A percentile compares a stretch with the other conserved stretches of the same genome.
phyloP scores from a whole-genome alignment of 2,888 invertebrate species.

The Himalopsyche anomala region DNA sequence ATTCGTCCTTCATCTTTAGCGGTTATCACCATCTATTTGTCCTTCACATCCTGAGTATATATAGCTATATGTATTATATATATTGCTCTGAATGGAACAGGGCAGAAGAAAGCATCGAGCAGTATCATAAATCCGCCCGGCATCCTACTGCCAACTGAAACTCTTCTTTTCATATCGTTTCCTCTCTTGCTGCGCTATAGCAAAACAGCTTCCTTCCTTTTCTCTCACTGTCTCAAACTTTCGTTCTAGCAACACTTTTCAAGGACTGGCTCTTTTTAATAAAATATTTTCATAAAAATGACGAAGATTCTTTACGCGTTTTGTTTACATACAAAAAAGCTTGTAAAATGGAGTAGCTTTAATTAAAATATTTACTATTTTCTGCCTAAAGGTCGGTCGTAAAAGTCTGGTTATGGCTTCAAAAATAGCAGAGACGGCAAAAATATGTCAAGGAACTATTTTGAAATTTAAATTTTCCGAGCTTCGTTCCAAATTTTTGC shows the following conservation, averaged over 20 bases:
- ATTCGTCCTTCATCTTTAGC: slow-evolving; percentile 60
- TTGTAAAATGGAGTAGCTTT: neutral
- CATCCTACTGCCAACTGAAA: slow-evolving; percentile 31
- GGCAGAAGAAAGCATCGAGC: slow-evolving; percentile 31
- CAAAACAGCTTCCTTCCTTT: slow-evolving; percentile 59
- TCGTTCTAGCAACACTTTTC: slow-evolving; percentile 42
- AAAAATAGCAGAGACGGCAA: neutral
- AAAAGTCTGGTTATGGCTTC: neutral
- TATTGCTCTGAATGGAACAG: slow-evolving; percentile 11
- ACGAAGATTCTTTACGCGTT: slow-evolving; percentile 27
- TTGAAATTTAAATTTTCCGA: neutral
- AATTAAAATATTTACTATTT: slow-evolving; percentile 30
- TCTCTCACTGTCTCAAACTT: slow-evolving; percentile 50
- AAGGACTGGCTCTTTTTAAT: slow-evolving; percentile 42
- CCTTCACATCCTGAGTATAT: slow-evolving; percentile 44
- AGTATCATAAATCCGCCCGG: slow-evolving; percentile 29
- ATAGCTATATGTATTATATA: slow-evolving; percentile 11
- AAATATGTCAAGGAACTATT: neutral
- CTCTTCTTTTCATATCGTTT: slow-evolving; percentile 52
- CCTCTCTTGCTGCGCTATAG: slow-evolving; percentile 48
- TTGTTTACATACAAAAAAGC: neutral
- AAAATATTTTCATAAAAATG: slow-evolving; percentile 50
- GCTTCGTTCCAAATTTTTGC: too few species aligned
- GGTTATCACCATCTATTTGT: slow-evolving; percentile 63
- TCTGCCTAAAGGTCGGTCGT: neutral